These are phyloP conservation scores for Embiotoca jacksoni DNA, from an alignment of 2,113 vertebrate species.

Conservation along the genomic window DNA sequence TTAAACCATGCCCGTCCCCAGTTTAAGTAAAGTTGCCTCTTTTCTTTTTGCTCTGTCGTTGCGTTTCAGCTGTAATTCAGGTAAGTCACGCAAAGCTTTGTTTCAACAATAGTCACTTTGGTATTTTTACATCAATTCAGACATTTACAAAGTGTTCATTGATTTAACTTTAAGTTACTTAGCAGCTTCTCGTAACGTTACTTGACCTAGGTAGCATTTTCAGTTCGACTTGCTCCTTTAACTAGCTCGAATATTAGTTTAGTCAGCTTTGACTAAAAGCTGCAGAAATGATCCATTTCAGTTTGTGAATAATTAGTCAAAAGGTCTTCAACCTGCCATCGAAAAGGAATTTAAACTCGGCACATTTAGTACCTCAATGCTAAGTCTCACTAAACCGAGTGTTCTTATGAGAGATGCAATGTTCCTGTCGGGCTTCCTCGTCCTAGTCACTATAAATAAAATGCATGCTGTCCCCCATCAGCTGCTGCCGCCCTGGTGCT, in stretches of 20 bases:
- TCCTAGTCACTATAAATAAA: too few relatives aligned
- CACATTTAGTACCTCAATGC: too few relatives aligned
- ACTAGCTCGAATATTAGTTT: not conserved
- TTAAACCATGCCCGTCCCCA: fast-evolving
- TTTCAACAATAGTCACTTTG: fast-evolving
- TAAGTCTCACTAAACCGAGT: too few relatives aligned
- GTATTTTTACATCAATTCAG: not conserved
- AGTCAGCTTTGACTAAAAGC: not conserved
- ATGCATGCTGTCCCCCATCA: too few relatives aligned
- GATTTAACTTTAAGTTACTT: not conserved
- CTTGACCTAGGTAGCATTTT: not conserved
- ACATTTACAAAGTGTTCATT: not conserved
- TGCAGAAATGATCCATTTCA: not conserved
- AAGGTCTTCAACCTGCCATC: not conserved
- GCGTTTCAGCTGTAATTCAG: not conserved
- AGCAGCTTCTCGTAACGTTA: not conserved
- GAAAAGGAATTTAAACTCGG: too few relatives aligned
- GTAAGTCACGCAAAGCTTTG: constrained; percentile 5
- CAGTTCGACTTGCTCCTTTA: not conserved
- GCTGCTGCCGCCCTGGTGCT: too few relatives aligned
- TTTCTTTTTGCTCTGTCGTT: not conserved
- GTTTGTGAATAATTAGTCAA: not conserved
- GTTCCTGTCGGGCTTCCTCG: too few relatives aligned
- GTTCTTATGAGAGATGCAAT: too few relatives aligned
- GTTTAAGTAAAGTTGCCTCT: fast-evolving